Percentiles rank a stretch among this genome's conserved stretches.
Conservation (phyloP, 2,888 invertebrate species). For the Ectemnius continuus region DNA sequence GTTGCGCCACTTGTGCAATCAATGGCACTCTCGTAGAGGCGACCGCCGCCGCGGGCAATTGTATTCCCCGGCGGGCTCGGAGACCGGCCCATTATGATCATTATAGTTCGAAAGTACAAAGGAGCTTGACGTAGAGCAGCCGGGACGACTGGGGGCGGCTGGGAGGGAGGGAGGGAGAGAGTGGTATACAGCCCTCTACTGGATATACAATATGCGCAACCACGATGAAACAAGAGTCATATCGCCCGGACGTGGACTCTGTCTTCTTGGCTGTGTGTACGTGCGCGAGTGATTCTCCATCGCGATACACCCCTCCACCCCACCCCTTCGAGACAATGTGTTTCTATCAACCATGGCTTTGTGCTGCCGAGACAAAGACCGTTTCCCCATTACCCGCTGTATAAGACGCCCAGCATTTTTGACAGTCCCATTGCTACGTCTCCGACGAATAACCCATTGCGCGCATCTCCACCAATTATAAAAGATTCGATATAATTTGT, state of each 20-base stretch:
- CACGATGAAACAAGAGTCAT: constrained; percentile 6
- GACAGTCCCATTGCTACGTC: not conserved
- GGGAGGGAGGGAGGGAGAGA: too few relatives aligned
- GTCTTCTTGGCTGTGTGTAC: not conserved
- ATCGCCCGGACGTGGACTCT: not conserved
- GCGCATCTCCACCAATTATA: not conserved
- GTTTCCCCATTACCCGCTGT: not conserved
- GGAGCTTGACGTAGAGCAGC: constrained; percentile 37
- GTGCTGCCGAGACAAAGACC: not conserved
- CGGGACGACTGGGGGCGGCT: too few relatives aligned
- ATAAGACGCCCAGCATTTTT: too few relatives aligned
- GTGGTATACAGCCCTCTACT: not conserved
- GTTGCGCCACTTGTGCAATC: constrained; percentile 62
- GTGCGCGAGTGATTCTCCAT: not conserved
- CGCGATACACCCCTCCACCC: not conserved
- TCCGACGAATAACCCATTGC: not conserved
- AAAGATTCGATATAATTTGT: not conserved
- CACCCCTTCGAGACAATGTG: not conserved
- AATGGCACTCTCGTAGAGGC: constrained; percentile 55
- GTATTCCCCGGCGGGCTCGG: constrained; percentile 41
- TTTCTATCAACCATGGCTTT: constrained; percentile 5
- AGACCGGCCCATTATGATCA: constrained; percentile 54
- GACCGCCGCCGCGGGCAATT: constrained; percentile 49
- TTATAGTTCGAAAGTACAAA: constrained; percentile 58
- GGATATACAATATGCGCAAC: constrained; percentile 25